phyloP scores from a whole-genome alignment of 2,797 vertebrate genomes.

The Chloroceryle amazona region DNA sequence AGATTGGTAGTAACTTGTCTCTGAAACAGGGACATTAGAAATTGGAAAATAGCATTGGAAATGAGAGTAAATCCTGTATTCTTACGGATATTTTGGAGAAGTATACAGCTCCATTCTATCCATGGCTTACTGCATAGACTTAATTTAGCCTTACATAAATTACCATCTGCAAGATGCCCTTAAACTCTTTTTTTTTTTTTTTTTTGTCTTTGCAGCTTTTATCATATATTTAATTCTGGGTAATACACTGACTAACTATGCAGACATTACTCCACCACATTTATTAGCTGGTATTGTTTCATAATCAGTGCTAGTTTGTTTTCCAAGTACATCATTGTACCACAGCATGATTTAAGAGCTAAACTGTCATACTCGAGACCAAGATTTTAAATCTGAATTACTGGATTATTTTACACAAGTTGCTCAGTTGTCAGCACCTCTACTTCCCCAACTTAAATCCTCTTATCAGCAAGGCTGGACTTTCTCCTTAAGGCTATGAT shows the following conservation, averaged over 20 bases:
- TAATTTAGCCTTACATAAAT: slow-evolving; percentile 30
- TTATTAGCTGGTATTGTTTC: slow-evolving; percentile 51
- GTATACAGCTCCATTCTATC: not conserved
- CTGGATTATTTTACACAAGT: not conserved
- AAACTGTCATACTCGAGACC: not conserved
- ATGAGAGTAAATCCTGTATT: not conserved
- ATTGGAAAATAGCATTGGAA: not conserved
- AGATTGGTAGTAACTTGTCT: not conserved
- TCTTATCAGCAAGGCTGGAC: not conserved
- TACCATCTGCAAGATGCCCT: slow-evolving; percentile 1
- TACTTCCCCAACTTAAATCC: not conserved
- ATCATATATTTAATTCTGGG: not conserved
- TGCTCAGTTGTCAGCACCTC: not conserved
- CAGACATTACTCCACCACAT: not conserved
- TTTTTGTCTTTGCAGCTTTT: not conserved
- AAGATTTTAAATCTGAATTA: not conserved
- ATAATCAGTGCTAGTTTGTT: slow-evolving; percentile 40
- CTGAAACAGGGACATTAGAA: not conserved
- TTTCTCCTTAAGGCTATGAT: not conserved
- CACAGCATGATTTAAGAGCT: not conserved
- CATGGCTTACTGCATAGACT: not conserved
- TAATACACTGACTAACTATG: not conserved
- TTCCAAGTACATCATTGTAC: not conserved
- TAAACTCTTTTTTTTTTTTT: not conserved
- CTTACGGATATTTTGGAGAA: not conserved